Evolutionary conservation across 2,113 vertebrate genomes (phyloP), one percentile per base, ranked within the genome.

Genomic region (Pipra filicauda): DNA sequence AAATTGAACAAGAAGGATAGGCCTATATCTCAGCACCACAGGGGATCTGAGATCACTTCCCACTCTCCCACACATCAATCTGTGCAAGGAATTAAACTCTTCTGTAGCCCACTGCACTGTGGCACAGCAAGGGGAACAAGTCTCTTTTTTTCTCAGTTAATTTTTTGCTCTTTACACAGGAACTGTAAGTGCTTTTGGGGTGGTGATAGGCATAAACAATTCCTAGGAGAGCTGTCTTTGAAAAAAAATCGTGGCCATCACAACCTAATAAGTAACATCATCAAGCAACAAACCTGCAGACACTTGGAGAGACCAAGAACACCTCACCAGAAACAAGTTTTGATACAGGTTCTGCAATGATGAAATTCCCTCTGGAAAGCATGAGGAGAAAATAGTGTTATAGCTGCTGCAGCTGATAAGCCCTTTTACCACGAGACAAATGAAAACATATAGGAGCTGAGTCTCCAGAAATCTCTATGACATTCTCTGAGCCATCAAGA

Each of bases 31-130:
- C 6, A 31, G 74, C 75, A 43, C 74, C 48, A 41, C 31, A 52
- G 73, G 79, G 69, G 52, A 49, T 21, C 48, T 23, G 66, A 72
- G 49, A 37, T 54, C 54, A 15, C 66, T 57, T 61, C 49, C 61
- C 33, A 8, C 20, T 55, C 61, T 52, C 62, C 22, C 76, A 44
- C 13, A 5, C 1, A 15, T 44, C 31, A 41, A 49, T 70, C 43
- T 24, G 31, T 69, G 55, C 30, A 35, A 73, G 44, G 37, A 83
- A 67, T 71, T 13, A 20, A 78, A 23, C 35, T 43, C 46, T 4
- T 35, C 33, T n/a, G 2, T 4, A 28, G 12, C 28, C 41, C 33
- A 3, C 28, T 22, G 43, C 1, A 1, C 15, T 30, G 9, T 2
- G 13, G 33, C 51, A 73, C 21, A 16, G 43, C 19, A 41, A 66